Evolutionary conservation across 2,888 invertebrate genomes (phyloP).

Genomic region (Melieria crassipennis): DNA sequence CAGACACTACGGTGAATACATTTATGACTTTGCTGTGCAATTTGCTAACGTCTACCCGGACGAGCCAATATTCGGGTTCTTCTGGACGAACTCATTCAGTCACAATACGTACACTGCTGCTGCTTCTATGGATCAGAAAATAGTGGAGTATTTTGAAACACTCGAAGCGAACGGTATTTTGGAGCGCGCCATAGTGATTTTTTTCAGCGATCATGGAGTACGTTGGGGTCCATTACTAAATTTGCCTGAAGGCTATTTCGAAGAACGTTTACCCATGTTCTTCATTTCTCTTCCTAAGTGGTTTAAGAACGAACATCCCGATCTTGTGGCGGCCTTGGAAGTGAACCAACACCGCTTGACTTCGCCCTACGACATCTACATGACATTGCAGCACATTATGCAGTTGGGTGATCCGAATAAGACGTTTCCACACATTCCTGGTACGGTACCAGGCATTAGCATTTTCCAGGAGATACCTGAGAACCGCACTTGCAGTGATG

Average conservation of each 20-base stretch:
- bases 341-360: conserved; percentile 73
- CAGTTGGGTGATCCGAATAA: conserved; percentile 53
- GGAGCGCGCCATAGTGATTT: conserved; percentile 74
- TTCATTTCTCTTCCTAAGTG: conserved; percentile 75
- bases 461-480: conserved; percentile 71
- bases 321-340: conserved; percentile 68
- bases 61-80: conserved; percentile 75
- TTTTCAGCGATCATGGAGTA: conserved; percentile 82
- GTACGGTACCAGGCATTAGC: conserved; percentile 74
- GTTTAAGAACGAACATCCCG: conserved; percentile 69
- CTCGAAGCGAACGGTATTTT: conserved; percentile 70
- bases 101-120: conserved; percentile 75
- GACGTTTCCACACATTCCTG: conserved; percentile 51
- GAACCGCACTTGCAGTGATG: conserved; percentile 75
- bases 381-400: conserved; percentile 74
- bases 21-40: conserved; percentile 74
- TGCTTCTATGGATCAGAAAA: conserved; percentile 72
- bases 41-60: conserved; percentile 72
- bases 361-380: conserved; percentile 77
- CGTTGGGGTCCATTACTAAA: conserved; percentile 76
- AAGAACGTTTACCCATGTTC: conserved; percentile 79
- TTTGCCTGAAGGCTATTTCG: conserved; percentile 77
- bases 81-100: conserved; percentile 82
- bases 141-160: conserved; percentile 71
- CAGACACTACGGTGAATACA: conserved; percentile 72